Conservation (phyloP, 2,113 vertebrate species). For the Tapirus terrestris region DNA sequence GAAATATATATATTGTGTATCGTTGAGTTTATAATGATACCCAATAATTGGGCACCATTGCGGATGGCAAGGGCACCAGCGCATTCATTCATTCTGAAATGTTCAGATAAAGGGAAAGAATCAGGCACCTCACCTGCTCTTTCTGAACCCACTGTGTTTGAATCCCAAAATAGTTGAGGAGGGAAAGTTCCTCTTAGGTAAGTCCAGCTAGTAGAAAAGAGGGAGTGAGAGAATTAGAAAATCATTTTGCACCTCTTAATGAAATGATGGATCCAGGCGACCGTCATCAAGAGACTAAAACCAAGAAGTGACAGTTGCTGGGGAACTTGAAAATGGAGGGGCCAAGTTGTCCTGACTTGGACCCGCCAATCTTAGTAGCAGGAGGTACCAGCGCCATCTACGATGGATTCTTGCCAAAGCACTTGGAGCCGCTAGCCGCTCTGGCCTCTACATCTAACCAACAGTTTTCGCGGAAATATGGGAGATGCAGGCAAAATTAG, state of each 20-base stretch:
- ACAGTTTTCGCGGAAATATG: background rate
- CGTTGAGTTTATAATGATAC: rapidly evolving
- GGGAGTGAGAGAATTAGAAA: too few species aligned
- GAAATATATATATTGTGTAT: too few species aligned
- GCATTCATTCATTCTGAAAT: background rate
- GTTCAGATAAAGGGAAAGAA: background rate
- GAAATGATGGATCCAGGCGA: background rate
- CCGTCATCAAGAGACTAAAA: background rate
- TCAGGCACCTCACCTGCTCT: background rate
- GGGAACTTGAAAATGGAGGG: background rate
- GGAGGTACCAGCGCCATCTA: background rate
- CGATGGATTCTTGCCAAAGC: background rate
- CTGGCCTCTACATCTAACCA: background rate
- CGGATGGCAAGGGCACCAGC: background rate
- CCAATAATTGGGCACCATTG: background rate
- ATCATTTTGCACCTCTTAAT: background rate
- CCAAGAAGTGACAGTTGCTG: background rate
- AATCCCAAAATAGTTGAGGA: background rate
- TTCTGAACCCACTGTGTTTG: background rate
- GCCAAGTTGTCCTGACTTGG: background rate
- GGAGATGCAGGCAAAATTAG: background rate
- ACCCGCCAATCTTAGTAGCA: background rate
- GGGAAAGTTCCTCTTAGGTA: background rate
- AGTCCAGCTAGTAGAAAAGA: background rate
- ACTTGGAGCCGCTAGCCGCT: too few species aligned